Conservation (phyloP, 1,140 invertebrate genomes). For the Hylyphantes graminicola region DNA sequence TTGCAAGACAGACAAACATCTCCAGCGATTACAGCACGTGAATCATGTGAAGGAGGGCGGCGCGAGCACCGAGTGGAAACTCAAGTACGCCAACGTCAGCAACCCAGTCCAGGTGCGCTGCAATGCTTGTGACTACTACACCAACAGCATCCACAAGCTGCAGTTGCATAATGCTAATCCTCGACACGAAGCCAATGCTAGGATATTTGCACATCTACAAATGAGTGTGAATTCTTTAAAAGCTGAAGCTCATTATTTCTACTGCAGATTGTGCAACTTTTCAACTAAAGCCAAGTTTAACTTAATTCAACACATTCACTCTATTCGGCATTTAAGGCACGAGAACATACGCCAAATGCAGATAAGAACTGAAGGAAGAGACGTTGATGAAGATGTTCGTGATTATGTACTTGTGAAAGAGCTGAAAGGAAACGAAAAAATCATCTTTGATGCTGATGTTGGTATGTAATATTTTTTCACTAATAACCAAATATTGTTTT, state of each 20-base stretch:
- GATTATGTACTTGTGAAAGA: conserved; percentile 66
- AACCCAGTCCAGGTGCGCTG: conserved; percentile 92
- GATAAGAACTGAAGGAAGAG: conserved; percentile 52
- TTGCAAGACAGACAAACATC: conserved; percentile 99
- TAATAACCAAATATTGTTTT: too few species aligned
- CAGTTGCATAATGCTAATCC: conserved; percentile 90
- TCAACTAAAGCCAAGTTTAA: conserved; percentile 82
- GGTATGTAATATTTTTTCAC: conserved; percentile 34
- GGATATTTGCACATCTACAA: conserved; percentile 84
- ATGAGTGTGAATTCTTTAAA: conserved; percentile 43
- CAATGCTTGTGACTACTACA: conserved; percentile 97
- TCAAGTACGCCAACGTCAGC: conserved; percentile 84
- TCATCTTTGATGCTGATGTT: conserved; percentile 62
- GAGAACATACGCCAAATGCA: conserved; percentile 59
- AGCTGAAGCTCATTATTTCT: conserved; percentile 72
- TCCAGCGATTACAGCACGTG: conserved; percentile 96
- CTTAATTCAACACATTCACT: conserved; percentile 88
- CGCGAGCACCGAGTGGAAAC: conserved; percentile 91
- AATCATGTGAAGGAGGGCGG: conserved; percentile 98
- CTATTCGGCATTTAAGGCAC: conserved; percentile 86
- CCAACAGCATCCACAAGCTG: conserved; percentile 95
- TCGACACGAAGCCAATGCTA: conserved; percentile 84
- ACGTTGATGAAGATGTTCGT: conserved; percentile 64
- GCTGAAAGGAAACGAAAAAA: conserved; percentile 63
- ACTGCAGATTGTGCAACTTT: conserved; percentile 88